Conservation (phyloP, 2,797 vertebrate species). For the Mormyrus hasselquistii region DNA sequence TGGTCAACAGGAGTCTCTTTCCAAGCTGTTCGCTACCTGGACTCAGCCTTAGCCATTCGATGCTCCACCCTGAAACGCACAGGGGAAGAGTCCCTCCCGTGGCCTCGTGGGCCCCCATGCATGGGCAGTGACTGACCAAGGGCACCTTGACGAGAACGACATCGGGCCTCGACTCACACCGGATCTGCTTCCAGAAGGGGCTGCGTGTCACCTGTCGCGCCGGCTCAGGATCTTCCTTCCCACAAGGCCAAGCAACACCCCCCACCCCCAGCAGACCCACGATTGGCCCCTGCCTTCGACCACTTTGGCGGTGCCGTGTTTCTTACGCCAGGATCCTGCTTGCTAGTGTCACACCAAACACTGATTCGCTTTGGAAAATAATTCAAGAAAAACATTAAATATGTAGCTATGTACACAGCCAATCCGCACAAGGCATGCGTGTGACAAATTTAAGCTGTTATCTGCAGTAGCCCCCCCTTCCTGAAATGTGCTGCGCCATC, state of each 20-base stretch:
- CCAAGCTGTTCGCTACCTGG: neutral
- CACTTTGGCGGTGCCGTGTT: neutral
- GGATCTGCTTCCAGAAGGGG: neutral
- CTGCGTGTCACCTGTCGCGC: neutral
- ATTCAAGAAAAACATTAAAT: slow-evolving; percentile 42
- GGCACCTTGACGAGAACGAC: neutral
- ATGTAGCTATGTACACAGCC: slow-evolving; percentile 30
- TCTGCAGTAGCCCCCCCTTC: neutral
- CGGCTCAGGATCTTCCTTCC: neutral
- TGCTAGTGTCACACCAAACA: neutral
- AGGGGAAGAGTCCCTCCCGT: neutral
- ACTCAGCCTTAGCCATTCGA: neutral
- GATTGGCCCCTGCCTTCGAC: neutral
- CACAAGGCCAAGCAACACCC: neutral
- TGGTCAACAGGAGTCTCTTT: neutral
- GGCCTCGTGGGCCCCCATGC: neutral
- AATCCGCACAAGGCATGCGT: slow-evolving; percentile 5
- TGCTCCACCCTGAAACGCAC: neutral
- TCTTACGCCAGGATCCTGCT: neutral
- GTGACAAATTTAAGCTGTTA: neutral
- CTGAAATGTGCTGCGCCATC: neutral
- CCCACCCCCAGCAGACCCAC: neutral
- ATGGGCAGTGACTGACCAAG: neutral
- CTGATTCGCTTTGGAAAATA: neutral
- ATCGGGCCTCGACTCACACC: neutral